Conservation (phyloP, 2,797 vertebrate genomes). For the Gymnopithys bicolor region DNA sequence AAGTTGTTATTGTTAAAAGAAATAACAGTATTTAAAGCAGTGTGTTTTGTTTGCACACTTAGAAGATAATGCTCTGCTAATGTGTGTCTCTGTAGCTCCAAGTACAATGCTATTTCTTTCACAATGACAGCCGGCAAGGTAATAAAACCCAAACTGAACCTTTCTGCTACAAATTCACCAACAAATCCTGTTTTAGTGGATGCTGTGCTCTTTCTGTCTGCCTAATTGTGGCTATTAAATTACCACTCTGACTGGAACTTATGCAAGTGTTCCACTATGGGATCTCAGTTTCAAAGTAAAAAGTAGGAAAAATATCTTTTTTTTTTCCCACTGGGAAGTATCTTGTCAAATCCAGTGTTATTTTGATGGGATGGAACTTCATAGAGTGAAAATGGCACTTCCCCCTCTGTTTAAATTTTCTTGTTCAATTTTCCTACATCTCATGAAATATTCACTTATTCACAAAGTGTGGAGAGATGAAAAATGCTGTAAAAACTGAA, state of each 20-base stretch:
- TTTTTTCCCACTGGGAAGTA: background rate
- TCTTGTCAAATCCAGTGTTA: background rate
- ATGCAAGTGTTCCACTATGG: background rate
- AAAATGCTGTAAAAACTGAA: background rate
- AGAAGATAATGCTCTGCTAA: background rate
- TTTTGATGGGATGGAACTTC: background rate
- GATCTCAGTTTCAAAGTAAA: background rate
- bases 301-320: background rate
- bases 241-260: background rate
- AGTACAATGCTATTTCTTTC: background rate
- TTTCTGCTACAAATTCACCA: background rate
- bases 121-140: background rate
- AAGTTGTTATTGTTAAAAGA: background rate
- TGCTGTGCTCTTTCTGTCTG: background rate
- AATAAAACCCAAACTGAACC: background rate
- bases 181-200: background rate
- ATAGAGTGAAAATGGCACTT: background rate
- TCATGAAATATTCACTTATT: background rate
- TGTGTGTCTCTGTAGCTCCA: background rate
- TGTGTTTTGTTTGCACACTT: background rate
- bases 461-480: background rate
- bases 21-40: background rate
- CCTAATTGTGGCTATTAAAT: background rate
- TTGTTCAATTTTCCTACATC: background rate
- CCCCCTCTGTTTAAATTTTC: background rate